Evolutionary conservation across 2,888 invertebrate genomes (phyloP).

Genomic region (Coenonympha glycerion): DNA sequence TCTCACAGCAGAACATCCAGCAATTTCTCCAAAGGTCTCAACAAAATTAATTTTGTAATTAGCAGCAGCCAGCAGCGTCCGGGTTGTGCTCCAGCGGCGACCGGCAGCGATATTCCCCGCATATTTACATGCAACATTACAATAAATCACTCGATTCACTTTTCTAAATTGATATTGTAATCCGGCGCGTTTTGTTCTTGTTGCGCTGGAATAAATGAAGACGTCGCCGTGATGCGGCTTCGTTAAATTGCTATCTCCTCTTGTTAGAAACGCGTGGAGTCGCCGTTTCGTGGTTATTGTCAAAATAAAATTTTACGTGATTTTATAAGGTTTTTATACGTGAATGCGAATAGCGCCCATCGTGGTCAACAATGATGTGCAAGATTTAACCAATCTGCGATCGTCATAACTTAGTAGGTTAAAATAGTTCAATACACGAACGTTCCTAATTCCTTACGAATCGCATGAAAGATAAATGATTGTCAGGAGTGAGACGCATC

Average conservation of each 20-base stretch:
- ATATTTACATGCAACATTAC: conserved; percentile 57
- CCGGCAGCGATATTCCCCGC: conserved; percentile 53
- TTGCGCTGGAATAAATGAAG: conserved; percentile 72
- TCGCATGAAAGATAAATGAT: no score
- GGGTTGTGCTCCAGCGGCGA: no score
- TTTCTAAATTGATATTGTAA: conserved; percentile 77
- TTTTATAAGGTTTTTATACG: no score
- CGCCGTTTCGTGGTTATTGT: conserved; percentile 29
- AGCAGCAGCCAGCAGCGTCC: conserved; percentile 23
- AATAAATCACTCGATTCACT: conserved; percentile 73
- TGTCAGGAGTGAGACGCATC: no score
- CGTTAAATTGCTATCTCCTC: conserved; percentile 72
- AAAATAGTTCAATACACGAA: no score
- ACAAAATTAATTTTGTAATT: conserved; percentile 29
- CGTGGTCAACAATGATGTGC: no score
- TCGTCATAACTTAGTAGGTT: no score
- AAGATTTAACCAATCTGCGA: no score
- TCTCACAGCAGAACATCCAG: no score
- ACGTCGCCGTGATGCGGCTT: conserved; percentile 66
- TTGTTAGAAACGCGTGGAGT: conserved; percentile 35
- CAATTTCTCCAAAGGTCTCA: neutral
- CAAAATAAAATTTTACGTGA: no score
- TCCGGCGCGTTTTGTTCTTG: conserved; percentile 64
- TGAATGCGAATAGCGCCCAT: no score
- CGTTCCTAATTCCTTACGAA: no score